A percentile compares a stretch with the other conserved stretches of the same genome.
phyloP scores from a whole-genome alignment of 2,113 vertebrate species.

The Ictalurus furcatus region DNA sequence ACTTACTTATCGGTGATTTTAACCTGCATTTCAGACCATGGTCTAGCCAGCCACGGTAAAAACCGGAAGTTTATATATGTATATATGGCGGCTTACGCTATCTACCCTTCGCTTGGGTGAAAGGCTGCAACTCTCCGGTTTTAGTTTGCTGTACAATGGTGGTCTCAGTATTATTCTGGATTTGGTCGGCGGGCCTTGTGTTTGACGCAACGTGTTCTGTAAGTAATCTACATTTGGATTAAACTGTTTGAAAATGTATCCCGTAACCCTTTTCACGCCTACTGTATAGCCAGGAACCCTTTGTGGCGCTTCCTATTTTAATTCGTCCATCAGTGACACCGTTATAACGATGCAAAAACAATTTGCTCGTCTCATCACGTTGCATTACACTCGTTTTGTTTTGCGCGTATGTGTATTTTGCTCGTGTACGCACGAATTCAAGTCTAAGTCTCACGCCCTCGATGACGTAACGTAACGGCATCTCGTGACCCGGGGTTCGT shows the following conservation, averaged over 20 bases:
- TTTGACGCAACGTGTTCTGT: background rate
- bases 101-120: too few species aligned
- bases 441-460: conserved; percentile 20
- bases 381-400: background rate
- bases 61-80: too few species aligned
- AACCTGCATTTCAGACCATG: too few species aligned
- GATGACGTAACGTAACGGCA: conserved; percentile 5
- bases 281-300: background rate
- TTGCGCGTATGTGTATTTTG: background rate
- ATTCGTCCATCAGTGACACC: background rate
- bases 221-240: background rate
- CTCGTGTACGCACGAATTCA: background rate
- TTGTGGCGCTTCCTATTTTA: background rate
- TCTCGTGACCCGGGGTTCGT: conserved; percentile 23
- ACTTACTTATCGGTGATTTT: too few species aligned
- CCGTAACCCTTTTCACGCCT: background rate
- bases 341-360: background rate
- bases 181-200: background rate
- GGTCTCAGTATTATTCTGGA: background rate
- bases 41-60: too few species aligned
- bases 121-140: too few species aligned
- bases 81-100: too few species aligned
- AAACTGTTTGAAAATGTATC: background rate
- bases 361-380: background rate
- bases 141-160: too few species aligned